Conservation (phyloP, 2,113 vertebrate species). For the Rafetus swinhoei region DNA sequence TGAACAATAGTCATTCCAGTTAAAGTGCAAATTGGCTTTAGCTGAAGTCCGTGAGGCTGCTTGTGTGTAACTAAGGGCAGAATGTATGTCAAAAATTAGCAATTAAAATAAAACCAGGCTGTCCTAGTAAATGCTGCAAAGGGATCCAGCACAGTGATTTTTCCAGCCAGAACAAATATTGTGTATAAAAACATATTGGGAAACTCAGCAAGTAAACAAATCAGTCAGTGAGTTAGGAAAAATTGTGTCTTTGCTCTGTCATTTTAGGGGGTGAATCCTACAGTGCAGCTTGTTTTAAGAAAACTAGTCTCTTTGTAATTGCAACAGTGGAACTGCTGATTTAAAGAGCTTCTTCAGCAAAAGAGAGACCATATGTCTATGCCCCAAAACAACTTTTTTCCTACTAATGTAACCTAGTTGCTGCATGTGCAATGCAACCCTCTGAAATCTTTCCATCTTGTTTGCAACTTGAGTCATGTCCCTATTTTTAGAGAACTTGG, state of each 20-base stretch:
- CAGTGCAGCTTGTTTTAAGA: constrained; percentile 29
- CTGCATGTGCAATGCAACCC: constrained; percentile 19
- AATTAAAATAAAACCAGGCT: constrained; percentile 24
- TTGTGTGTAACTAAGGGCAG: not conserved
- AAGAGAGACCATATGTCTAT: not conserved
- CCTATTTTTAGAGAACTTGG: constrained; percentile 67
- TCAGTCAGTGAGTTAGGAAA: constrained; percentile 35
- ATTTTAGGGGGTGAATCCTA: constrained; percentile 38
- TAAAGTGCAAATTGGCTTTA: constrained; percentile 22
- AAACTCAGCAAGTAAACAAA: constrained; percentile 50
- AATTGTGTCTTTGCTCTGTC: constrained; percentile 48
- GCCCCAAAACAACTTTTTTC: constrained; percentile 47
- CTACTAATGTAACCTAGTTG: constrained; percentile 56
- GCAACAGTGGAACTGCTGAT: constrained; percentile 20
- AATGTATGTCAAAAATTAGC: constrained; percentile 12
- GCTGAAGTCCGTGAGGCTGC: constrained; percentile 36
- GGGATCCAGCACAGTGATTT: not conserved
- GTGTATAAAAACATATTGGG: constrained; percentile 20
- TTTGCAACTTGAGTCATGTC: constrained; percentile 62
- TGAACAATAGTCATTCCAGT: constrained; percentile 33
- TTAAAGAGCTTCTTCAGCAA: not conserved
- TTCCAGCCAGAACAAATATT: constrained; percentile 6
- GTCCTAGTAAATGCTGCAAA: constrained; percentile 5
- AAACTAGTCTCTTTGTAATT: constrained; percentile 18
- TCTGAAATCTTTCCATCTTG: constrained; percentile 67